Base-by-base conservation (phyloP, 2,113 vertebrate species). In the Ptyas mucosa region DNA sequence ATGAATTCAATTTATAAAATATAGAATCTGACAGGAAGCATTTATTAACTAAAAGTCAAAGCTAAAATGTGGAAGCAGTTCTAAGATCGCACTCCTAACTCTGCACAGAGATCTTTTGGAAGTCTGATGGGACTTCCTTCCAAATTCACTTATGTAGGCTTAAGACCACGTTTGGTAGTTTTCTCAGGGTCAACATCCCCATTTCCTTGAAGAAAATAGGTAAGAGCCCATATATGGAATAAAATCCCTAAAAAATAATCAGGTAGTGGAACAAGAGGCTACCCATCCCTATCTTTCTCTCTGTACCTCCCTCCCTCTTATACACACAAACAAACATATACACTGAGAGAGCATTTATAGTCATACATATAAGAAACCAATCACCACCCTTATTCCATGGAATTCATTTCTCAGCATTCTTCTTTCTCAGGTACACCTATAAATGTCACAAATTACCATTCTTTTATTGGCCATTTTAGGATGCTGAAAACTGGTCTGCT, bases 1-100 rank as follows among this genome's bases (percentile, higher is more conserved):
- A 92, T 92, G 57, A 92, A 87, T 75, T 88, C 86, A 88, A 61
- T 92, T 88, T 88, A 92, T 88, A 92, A 92, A 87, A 54, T 88
- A 92, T 43, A 54, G n/a, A 75, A 88, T 92, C 86, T 92, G 91
- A 75, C 86, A 75, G 51, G 88, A 88, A 92, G 29, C 53, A 54
- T 92, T 64, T 58, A 92, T 88, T 92, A 88, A 88, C 46, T 20
- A 58, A 88, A 92, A 88, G 51, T 92, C 86, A 53, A 88, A 52
- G 87, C 58, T 88, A 75, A 92, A 88, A 61, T 39, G 21, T 92
- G 49, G 55, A 61, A 14, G 21, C 86, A 43, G 88, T 34, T 88
- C 86, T 34, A 46, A 69, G n/a, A 29, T 24, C 55, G 58, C n/a
- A 69, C 12, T 52, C 58, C 58, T 43, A 75, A 69, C 43, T 54